Evolutionary conservation across 2,888 invertebrate species (phyloP).

Genomic region (Melipona beecheii): DNA sequence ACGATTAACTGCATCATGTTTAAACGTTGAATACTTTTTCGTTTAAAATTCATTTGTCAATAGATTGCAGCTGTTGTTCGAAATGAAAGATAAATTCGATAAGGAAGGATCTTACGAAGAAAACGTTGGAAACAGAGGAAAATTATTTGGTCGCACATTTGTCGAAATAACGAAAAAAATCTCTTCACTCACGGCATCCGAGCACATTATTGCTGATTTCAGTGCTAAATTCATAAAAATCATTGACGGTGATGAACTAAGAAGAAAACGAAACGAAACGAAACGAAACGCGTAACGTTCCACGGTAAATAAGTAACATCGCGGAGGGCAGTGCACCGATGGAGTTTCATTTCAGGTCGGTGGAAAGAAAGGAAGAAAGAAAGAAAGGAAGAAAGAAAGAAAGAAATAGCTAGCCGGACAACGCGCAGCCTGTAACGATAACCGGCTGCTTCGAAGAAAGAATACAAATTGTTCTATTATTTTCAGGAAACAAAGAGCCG

Average conservation of each 20-base stretch:
- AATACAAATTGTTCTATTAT: slow-evolving; percentile 62
- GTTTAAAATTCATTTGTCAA: not conserved
- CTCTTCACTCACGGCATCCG: not conserved
- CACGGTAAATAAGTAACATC: slow-evolving; percentile 52
- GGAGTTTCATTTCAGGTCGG: slow-evolving; percentile 25
- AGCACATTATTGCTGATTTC: not conserved
- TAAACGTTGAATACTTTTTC: not conserved
- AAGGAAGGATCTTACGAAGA: not conserved
- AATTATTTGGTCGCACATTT: not conserved
- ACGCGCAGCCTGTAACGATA: slow-evolving; percentile 39
- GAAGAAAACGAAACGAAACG: slow-evolving; percentile 28
- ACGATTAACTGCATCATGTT: not conserved
- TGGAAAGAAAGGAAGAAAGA: slow-evolving; percentile 10
- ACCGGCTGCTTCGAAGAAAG: slow-evolving; percentile 31
- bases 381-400: slow-evolving; percentile 9
- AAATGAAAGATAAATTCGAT: not conserved
- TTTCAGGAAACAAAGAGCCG: slow-evolving; percentile 28
- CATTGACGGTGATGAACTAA: too few species aligned
- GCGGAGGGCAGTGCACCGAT: slow-evolving; percentile 13
- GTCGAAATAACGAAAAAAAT: not conserved
- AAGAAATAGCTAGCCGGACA: slow-evolving; percentile 27
- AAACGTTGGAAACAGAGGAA: not conserved
- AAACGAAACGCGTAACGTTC: slow-evolving; percentile 22
- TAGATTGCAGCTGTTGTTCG: not conserved
- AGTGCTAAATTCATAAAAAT: not conserved